Percentiles rank a stretch among this genome's conserved stretches.
Conservation (phyloP, 2,888 invertebrate genomes). For the Sesia apiformis region DNA sequence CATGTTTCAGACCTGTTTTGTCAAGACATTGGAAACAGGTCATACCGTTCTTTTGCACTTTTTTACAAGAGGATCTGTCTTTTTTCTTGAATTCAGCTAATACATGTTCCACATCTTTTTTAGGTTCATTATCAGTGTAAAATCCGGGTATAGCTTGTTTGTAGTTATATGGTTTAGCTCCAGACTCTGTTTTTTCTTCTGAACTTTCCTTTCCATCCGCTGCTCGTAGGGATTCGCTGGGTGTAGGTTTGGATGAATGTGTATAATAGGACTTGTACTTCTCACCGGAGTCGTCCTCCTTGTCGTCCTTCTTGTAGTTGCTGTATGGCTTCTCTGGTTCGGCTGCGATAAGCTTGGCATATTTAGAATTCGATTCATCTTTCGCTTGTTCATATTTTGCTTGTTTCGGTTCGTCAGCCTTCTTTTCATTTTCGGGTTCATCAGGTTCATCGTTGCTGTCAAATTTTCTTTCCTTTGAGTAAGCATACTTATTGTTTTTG, state of each 20-base stretch:
- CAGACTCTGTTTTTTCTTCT: slow-evolving; percentile 41
- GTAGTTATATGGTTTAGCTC: slow-evolving; percentile 55
- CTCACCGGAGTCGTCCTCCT: slow-evolving; percentile 30
- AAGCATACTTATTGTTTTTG: slow-evolving; percentile 80
- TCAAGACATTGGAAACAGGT: slow-evolving; percentile 84
- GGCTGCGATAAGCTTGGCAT: slow-evolving; percentile 28
- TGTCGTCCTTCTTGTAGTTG: slow-evolving; percentile 32
- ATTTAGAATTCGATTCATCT: slow-evolving; percentile 31
- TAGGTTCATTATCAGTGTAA: slow-evolving; percentile 69
- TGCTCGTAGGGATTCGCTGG: slow-evolving; percentile 50
- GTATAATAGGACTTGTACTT: slow-evolving; percentile 60
- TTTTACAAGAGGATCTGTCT: slow-evolving; percentile 82
- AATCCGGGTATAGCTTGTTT: slow-evolving; percentile 63
- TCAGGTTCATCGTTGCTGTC: slow-evolving; percentile 75
- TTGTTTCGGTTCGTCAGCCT: slow-evolving; percentile 42
- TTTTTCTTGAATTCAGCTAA: slow-evolving; percentile 83
- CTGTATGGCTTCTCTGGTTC: slow-evolving; percentile 34
- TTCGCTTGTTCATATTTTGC: slow-evolving; percentile 44
- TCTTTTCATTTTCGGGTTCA: slow-evolving; percentile 55
- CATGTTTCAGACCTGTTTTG: slow-evolving; percentile 80
- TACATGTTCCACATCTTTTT: slow-evolving; percentile 80
- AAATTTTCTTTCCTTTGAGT: slow-evolving; percentile 77
- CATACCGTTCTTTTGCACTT: slow-evolving; percentile 82
- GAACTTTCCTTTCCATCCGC: slow-evolving; percentile 36
- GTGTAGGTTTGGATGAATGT: slow-evolving; percentile 47